phyloP scores from a whole-genome alignment of 2,797 vertebrate genomes.

The Meda fulgida region DNA sequence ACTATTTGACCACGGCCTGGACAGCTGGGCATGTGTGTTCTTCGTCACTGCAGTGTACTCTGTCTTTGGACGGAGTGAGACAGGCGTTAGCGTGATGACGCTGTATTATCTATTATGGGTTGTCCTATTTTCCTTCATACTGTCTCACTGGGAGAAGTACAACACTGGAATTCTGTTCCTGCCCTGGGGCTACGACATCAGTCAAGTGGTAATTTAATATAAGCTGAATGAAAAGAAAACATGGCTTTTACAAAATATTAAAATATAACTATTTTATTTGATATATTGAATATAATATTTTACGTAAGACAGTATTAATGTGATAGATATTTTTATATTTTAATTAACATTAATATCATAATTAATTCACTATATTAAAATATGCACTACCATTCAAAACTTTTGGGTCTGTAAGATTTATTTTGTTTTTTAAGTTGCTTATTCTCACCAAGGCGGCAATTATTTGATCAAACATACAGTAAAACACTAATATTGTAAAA shows the following conservation, averaged over 20 bases:
- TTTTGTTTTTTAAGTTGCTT: neutral
- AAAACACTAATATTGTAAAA: too few species aligned
- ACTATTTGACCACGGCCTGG: slow-evolving; percentile 96
- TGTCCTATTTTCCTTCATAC: slow-evolving; percentile 97
- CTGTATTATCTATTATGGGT: slow-evolving; percentile 96
- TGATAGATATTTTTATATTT: too few species aligned
- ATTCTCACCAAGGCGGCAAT: neutral
- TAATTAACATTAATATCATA: too few species aligned
- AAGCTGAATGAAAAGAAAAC: neutral
- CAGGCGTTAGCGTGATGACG: slow-evolving; percentile 87
- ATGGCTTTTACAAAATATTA: neutral
- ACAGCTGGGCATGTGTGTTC: slow-evolving; percentile 97
- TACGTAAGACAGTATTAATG: neutral
- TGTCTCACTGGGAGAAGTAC: slow-evolving; percentile 99
- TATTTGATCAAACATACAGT: neutral
- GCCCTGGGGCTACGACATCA: slow-evolving; percentile 98
- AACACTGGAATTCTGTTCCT: slow-evolving; percentile 97
- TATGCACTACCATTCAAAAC: neutral
- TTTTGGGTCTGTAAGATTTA: too few species aligned
- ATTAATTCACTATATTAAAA: neutral
- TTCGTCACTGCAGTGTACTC: slow-evolving; percentile 96
- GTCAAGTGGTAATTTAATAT: slow-evolving; percentile 88
- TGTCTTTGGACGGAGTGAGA: slow-evolving; percentile 89
- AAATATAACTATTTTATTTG: neutral
- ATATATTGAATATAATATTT: neutral